A percentile compares a stretch with the other conserved stretches of the same genome.
These are phyloP conservation scores for Chymomyza caudatula DNA, from an alignment of 2,888 invertebrate species.

Conservation along the genomic window DNA sequence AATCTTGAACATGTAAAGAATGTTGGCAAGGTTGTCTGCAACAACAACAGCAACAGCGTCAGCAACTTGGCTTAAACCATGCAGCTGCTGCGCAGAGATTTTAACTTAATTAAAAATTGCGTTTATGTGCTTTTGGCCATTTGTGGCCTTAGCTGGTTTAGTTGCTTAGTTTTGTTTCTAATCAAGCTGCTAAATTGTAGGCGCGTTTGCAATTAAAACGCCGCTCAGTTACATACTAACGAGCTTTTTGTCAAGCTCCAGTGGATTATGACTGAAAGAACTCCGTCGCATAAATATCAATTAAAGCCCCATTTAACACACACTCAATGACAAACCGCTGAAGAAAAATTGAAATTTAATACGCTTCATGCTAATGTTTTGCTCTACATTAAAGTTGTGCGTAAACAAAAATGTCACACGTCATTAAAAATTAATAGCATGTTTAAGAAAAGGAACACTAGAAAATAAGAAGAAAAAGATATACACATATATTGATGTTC, in stretches of 20 bases:
- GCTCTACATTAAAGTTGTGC: conserved; percentile 50
- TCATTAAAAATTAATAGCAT: conserved; percentile 59
- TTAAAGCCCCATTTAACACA: conserved; percentile 44
- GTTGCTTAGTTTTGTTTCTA: conserved; percentile 27
- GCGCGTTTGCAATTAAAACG: conserved; percentile 29
- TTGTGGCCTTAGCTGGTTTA: conserved; percentile 23
- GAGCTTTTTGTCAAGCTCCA: conserved; percentile 39
- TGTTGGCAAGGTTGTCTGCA: conserved; percentile 60
- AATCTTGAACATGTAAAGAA: conserved; percentile 64
- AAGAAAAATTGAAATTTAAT: conserved; percentile 47
- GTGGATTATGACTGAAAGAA: conserved; percentile 28
- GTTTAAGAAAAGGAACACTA: conserved; percentile 28
- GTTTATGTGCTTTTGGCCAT: conserved; percentile 39
- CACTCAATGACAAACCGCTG: conserved; percentile 41
- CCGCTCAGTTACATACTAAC: conserved; percentile 10
- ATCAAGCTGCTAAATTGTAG: conserved; percentile 43
- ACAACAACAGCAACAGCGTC: conserved; percentile 32
- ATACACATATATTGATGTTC: too few species aligned
- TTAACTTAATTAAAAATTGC: conserved; percentile 61
- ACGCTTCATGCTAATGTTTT: conserved; percentile 55
- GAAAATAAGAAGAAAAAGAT: conserved; percentile 19
- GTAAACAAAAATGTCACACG: conserved; percentile 59
- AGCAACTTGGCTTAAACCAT: conserved; percentile 8
- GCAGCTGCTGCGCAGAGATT: conserved; percentile 30
- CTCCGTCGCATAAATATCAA: conserved; percentile 53